Conservation (phyloP, 2,113 vertebrate species). For the Marmota flaviventris region DNA sequence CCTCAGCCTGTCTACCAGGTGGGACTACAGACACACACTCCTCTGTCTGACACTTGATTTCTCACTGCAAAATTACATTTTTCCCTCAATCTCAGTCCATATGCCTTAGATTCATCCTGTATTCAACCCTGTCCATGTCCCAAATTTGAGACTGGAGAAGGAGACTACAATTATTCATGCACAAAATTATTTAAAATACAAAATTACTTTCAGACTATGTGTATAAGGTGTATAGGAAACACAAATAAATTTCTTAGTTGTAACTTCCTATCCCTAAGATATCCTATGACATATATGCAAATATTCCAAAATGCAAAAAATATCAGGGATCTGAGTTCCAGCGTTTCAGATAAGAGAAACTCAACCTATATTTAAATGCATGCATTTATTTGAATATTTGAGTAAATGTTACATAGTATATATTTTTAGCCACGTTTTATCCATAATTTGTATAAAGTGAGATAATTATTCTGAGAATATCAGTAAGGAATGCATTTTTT, state of each 20-base stretch:
- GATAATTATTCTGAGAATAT: constrained; percentile 12
- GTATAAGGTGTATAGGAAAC: neutral
- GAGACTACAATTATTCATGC: neutral
- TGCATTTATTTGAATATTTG: neutral
- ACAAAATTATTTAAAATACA: neutral
- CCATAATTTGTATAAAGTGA: neutral
- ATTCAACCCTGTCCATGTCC: neutral
- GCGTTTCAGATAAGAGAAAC: neutral
- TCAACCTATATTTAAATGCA: neutral
- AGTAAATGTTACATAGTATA: neutral
- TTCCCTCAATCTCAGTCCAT: neutral
- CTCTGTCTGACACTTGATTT: neutral
- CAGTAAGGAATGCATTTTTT: neutral
- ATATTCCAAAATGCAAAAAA: neutral
- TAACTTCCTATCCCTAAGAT: neutral
- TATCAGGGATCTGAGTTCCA: neutral
- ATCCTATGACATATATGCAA: neutral
- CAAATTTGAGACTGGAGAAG: neutral
- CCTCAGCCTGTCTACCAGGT: neutral
- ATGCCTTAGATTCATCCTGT: neutral
- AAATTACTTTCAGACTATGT: neutral
- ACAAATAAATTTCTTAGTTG: neutral
- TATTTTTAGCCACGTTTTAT: neutral
- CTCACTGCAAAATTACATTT: neutral
- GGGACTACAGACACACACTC: too few relatives aligned